A percentile compares a stretch with the other conserved stretches of the same genome.
Evolutionary conservation across 2,888 invertebrate genomes (phyloP).

Genomic region (Alsophila aescularia): DNA sequence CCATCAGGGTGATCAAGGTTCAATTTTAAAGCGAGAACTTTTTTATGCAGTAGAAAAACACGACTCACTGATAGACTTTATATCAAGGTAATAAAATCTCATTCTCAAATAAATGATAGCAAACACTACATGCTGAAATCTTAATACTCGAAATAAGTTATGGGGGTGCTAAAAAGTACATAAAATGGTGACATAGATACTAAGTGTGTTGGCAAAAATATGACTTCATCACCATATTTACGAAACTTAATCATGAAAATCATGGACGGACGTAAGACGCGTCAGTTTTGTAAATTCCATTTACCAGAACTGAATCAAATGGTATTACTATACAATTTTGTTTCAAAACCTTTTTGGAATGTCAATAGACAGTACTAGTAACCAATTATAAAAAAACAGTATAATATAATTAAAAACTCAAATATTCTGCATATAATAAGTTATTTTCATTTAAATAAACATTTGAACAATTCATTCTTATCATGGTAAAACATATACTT

Average conservation of each 20-base stretch:
- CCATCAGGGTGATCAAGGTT: neutral
- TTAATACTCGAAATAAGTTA: slow-evolving; percentile 10
- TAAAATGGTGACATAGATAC: slow-evolving; percentile 5
- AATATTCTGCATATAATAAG: slow-evolving; percentile 1
- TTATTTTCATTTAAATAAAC: neutral
- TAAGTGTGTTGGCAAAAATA: slow-evolving; percentile 26
- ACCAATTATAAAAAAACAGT: slow-evolving; percentile 4
- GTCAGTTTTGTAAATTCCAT: slow-evolving; percentile 20
- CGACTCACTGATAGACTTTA: neutral
- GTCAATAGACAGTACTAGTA: slow-evolving; percentile 5
- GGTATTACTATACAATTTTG: neutral
- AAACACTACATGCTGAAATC: slow-evolving; percentile 12
- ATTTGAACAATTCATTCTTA: neutral
- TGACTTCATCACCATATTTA: slow-evolving; percentile 20
- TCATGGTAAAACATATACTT: slow-evolving; percentile 25
- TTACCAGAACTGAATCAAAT: slow-evolving; percentile 11
- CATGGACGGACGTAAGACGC: slow-evolving; percentile 25
- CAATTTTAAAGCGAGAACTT: neutral
- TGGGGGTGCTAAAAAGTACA: slow-evolving; percentile 8
- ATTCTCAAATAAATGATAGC: slow-evolving; percentile 16
- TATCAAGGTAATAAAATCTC: slow-evolving; percentile 1
- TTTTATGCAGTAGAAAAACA: neutral
- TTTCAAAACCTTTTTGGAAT: slow-evolving; percentile 18
- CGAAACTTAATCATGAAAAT: slow-evolving; percentile 21
- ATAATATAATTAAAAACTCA: neutral